Conservation (phyloP, 2,888 invertebrate species). For the Eupithecia dodoneata region DNA sequence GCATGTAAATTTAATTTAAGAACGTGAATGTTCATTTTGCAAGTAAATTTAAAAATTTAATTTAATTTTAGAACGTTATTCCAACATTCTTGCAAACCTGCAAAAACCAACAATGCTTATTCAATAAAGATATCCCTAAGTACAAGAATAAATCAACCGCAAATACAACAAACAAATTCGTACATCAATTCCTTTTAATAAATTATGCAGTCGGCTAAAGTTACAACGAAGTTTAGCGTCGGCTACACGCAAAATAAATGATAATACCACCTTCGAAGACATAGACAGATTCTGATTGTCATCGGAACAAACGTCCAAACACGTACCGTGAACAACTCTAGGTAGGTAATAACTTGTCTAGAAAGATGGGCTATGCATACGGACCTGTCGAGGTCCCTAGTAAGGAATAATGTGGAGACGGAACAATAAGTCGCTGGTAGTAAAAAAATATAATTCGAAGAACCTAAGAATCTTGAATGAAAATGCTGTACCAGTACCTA, state of each 20-base stretch:
- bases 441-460: no score
- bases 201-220: slow-evolving; percentile 59
- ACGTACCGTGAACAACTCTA: slow-evolving; percentile 54
- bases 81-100: neutral
- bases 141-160: slow-evolving; percentile 10
- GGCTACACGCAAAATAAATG: slow-evolving; percentile 68
- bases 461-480: no score
- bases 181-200: slow-evolving; percentile 49
- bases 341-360: slow-evolving; percentile 76
- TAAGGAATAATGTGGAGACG: neutral
- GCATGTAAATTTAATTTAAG: neutral
- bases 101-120: slow-evolving; percentile 23
- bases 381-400: slow-evolving; percentile 57
- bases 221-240: slow-evolving; percentile 56
- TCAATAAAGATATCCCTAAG: slow-evolving; percentile 52
- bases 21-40: neutral
- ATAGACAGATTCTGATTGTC: slow-evolving; percentile 78
- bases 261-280: slow-evolving; percentile 66
- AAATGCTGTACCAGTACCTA: no score
- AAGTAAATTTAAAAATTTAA: neutral
- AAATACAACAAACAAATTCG: slow-evolving; percentile 20
- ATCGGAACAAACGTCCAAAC: slow-evolving; percentile 72
- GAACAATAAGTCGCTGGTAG: no score
- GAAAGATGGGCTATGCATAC: slow-evolving; percentile 45
- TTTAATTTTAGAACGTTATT: neutral